Conservation (phyloP, 2,888 invertebrate species). For the Platycheirus albimanus region DNA sequence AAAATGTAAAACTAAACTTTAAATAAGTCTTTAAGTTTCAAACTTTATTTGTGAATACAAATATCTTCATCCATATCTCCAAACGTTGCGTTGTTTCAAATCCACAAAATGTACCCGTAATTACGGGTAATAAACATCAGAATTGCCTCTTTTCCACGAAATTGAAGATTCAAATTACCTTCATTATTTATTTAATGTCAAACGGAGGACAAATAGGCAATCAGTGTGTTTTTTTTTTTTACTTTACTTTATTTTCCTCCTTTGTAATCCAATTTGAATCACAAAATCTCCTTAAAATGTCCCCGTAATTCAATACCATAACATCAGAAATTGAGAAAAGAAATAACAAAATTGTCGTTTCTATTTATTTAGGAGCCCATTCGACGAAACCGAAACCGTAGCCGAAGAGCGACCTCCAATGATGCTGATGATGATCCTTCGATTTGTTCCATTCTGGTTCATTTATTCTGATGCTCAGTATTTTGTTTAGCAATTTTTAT, state of each 20-base stretch:
- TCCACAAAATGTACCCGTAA: slow-evolving; percentile 41
- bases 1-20: no score
- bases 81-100: no score
- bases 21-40: no score
- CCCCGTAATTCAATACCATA: slow-evolving; percentile 24
- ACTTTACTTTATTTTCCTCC: no score
- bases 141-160: slow-evolving; percentile 49
- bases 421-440: slow-evolving; percentile 71
- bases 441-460: slow-evolving; percentile 70
- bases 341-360: slow-evolving; percentile 38
- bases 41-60: no score
- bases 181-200: slow-evolving; percentile 50
- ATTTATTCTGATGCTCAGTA: slow-evolving; percentile 56
- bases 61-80: not conserved
- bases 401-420: slow-evolving; percentile 43
- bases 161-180: slow-evolving; percentile 64
- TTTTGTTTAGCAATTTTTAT: slow-evolving; percentile 69
- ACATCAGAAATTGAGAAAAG: not conserved
- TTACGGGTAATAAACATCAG: slow-evolving; percentile 23
- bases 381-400: slow-evolving; percentile 58
- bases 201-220: slow-evolving; percentile 62
- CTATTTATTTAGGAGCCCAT: slow-evolving; percentile 66
- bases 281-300: slow-evolving; percentile 48
- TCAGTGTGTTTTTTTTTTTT: slow-evolving; percentile 39
- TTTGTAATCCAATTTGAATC: slow-evolving; percentile 54